phyloP scores from a whole-genome alignment of 2,113 vertebrate species.

The Neotoma lepida region DNA sequence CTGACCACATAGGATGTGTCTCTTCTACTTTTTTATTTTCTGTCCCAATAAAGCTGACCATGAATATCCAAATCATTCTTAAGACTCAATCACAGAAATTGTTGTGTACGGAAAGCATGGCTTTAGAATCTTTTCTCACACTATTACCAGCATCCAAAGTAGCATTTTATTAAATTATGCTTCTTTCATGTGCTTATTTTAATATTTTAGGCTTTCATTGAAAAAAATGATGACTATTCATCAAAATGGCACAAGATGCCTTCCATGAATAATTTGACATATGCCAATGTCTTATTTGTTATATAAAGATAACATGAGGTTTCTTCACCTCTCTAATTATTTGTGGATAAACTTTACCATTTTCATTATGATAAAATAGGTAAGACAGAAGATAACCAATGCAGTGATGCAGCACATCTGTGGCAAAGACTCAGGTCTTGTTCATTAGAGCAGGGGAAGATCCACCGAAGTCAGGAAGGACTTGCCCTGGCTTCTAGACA shows the following conservation, averaged over 20 bases:
- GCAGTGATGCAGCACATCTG: not conserved
- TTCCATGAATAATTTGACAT: conserved; percentile 33
- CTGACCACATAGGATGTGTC: not conserved
- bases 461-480: not conserved
- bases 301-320: conserved; percentile 42
- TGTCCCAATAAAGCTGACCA: not conserved
- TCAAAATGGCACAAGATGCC: not conserved
- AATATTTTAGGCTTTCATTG: not conserved
- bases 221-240: not conserved
- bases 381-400: not conserved
- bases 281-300: not conserved
- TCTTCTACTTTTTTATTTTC: not conserved
- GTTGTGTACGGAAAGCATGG: accelerated
- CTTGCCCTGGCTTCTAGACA: not conserved
- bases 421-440: not conserved
- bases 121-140: not conserved
- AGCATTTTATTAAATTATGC: not conserved
- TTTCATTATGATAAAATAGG: not conserved
- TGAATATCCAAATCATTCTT: not conserved
- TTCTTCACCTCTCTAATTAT: conserved; percentile 49
- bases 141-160: not conserved
- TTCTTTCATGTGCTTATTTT: not conserved
- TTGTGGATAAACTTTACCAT: conserved; percentile 52
- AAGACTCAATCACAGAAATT: not conserved
- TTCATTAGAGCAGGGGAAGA: not conserved